Evolutionary conservation across 2,113 vertebrate genomes (phyloP).

Genomic region (Motacilla tschutschensis): DNA sequence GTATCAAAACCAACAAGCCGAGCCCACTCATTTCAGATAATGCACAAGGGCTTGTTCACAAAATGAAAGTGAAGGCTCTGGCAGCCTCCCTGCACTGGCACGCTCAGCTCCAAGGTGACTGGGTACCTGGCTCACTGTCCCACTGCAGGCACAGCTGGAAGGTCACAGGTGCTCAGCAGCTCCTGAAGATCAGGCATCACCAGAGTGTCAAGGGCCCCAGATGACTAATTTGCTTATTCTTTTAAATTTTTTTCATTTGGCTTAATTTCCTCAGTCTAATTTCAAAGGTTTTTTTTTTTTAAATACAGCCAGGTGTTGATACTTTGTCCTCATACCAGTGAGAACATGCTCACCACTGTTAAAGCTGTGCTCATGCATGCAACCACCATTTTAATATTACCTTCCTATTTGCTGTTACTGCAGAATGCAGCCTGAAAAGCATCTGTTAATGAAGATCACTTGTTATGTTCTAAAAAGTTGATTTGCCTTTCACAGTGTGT

Average conservation of each 20-base stretch:
- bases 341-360: background rate
- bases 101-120: rapidly evolving
- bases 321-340: background rate
- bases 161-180: background rate
- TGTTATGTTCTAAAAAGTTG: background rate
- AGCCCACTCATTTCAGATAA: background rate
- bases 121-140: background rate
- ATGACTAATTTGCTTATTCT: background rate
- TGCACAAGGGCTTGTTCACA: background rate
- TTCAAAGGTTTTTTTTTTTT: background rate
- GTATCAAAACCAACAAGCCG: background rate
- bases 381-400: background rate
- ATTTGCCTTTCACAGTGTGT: background rate
- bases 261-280: background rate
- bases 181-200: background rate
- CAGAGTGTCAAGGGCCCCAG: background rate
- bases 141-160: background rate
- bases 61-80: background rate
- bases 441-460: background rate
- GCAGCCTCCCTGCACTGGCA: background rate
- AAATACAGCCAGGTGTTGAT: background rate
- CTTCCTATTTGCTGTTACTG: background rate
- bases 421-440: background rate
- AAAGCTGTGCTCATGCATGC: background rate
- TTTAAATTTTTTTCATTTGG: background rate